A percentile compares a stretch with the other conserved stretches of the same genome.
Conservation (phyloP, 2,888 invertebrate species). For the Pocota personata region DNA sequence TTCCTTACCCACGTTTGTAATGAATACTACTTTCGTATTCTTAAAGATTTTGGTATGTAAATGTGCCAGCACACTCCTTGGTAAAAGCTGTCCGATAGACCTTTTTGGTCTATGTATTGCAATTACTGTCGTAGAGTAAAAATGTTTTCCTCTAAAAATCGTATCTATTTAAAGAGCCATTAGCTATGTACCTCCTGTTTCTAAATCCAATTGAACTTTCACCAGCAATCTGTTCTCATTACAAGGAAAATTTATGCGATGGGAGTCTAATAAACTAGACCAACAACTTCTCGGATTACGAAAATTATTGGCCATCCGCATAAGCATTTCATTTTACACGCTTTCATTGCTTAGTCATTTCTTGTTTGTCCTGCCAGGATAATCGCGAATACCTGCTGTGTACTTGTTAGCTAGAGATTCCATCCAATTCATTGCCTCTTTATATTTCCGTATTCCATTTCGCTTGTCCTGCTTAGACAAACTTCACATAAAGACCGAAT, state of each 20-base stretch:
- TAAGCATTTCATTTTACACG: constrained; percentile 16
- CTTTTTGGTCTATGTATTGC: too few species aligned
- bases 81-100: too few species aligned
- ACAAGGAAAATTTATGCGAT: not conserved
- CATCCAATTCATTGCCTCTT: constrained; percentile 17
- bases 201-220: not conserved
- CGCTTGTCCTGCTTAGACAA: constrained; percentile 18
- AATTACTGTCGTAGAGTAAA: too few species aligned
- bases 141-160: not conserved
- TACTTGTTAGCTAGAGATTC: constrained; percentile 9
- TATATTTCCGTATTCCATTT: constrained; percentile 30
- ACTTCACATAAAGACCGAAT: not conserved
- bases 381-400: constrained; percentile 48
- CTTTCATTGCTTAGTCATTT: constrained; percentile 36
- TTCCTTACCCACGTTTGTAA: too few species aligned
- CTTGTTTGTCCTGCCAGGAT: constrained; percentile 16
- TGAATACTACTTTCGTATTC: too few species aligned
- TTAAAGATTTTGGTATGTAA: too few species aligned
- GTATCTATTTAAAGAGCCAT: not conserved
- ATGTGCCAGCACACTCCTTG: too few species aligned
- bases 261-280: constrained; percentile 16
- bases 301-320: constrained; percentile 19
- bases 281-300: not conserved
- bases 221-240: constrained; percentile 5
- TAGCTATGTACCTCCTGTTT: not conserved